Evolutionary conservation across 1,140 invertebrate species (phyloP).

Genomic region (Macrosteles quadrilineatus): DNA sequence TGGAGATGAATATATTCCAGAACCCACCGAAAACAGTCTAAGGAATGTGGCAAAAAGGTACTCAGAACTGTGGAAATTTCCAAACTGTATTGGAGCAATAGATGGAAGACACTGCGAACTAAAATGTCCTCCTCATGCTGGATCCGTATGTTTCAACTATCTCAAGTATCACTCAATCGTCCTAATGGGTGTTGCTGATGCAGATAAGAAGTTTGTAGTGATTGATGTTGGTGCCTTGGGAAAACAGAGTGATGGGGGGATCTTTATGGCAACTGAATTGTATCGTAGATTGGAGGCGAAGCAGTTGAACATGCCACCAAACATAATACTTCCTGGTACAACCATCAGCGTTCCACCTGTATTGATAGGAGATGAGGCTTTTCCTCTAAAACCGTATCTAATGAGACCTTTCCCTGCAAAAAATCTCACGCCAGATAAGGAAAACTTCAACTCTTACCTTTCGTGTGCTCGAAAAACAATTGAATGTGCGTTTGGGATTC

Average conservation of each 20-base stretch:
- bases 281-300: slow-evolving; percentile 27
- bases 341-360: slow-evolving; percentile 34
- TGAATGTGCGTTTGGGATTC: slow-evolving; percentile 28
- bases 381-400: slow-evolving; percentile 33
- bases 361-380: slow-evolving; percentile 41
- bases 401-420: slow-evolving; percentile 32
- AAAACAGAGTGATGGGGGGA: slow-evolving; percentile 35
- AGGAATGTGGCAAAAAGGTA: slow-evolving; percentile 41
- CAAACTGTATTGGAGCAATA: slow-evolving; percentile 48
- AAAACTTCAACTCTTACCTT: slow-evolving; percentile 49
- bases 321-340: slow-evolving; percentile 36
- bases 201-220: slow-evolving; percentile 43
- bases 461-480: slow-evolving; percentile 43
- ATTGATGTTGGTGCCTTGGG: slow-evolving; percentile 46
- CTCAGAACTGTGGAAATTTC: slow-evolving; percentile 48
- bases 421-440: slow-evolving; percentile 44
- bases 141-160: slow-evolving; percentile 31
- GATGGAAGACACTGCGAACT: slow-evolving; percentile 48
- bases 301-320: slow-evolving; percentile 30
- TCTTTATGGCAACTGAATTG: slow-evolving; percentile 19
- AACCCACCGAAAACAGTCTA: slow-evolving; percentile 38
- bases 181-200: slow-evolving; percentile 43
- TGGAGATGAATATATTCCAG: slow-evolving; percentile 16
- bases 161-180: slow-evolving; percentile 42
- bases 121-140: slow-evolving; percentile 40